These are phyloP conservation scores for Cerastis leucographa DNA, from an alignment of 2,888 invertebrate genomes.

Conservation along the genomic window DNA sequence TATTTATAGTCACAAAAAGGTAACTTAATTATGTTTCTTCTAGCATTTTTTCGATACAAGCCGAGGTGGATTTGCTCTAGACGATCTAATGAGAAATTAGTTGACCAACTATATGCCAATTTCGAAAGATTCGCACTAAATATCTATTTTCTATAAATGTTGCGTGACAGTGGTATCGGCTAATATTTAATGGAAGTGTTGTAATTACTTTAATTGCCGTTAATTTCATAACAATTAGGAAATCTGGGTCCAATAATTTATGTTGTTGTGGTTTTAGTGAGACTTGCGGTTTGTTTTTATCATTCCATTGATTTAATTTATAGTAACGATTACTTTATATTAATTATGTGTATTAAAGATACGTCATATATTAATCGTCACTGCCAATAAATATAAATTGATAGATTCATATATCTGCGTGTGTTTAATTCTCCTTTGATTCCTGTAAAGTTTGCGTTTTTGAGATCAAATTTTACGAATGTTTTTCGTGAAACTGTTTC, in stretches of 20 bases:
- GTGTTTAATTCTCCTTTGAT: constrained; percentile 32
- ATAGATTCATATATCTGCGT: neutral
- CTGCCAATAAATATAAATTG: constrained; percentile 48
- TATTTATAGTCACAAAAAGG: constrained; percentile 26
- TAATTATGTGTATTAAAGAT: constrained; percentile 27
- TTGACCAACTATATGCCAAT: constrained; percentile 36
- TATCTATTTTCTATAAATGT: constrained; percentile 44
- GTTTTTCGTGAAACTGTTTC: neutral
- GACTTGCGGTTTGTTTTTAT: constrained; percentile 20
- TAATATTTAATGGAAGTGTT: constrained; percentile 38
- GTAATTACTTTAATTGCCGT: constrained; percentile 47
- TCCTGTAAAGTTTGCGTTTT: constrained; percentile 2
- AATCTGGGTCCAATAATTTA: constrained; percentile 29
- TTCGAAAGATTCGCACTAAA: constrained; percentile 57
- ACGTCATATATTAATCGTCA: constrained; percentile 20
- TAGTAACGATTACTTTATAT: neutral
- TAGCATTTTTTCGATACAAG: constrained; percentile 16
- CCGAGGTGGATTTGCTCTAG: constrained; percentile 21
- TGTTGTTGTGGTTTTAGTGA: constrained; percentile 22
- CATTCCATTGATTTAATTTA: constrained; percentile 46
- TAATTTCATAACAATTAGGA: constrained; percentile 37
- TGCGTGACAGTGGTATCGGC: constrained; percentile 42
- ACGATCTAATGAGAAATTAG: constrained; percentile 50
- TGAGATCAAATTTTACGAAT: constrained; percentile 12
- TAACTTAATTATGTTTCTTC: constrained; percentile 31